Evolutionary conservation across 23 tunicate genomes (phyloP).

Genomic region (Phallusia fumigata): DNA sequence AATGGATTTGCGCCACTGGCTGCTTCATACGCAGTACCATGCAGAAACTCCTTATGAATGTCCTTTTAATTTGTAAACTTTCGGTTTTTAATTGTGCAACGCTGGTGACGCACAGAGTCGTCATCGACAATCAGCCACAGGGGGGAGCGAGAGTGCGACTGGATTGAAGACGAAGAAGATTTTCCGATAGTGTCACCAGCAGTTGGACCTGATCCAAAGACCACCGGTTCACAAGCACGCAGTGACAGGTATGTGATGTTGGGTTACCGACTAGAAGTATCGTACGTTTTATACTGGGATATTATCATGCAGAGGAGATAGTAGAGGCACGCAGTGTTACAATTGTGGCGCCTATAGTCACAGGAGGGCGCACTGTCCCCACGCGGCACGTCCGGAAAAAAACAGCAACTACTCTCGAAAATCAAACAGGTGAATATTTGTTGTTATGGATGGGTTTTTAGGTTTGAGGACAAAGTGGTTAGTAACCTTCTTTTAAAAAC

Average conservation of each 20-base stretch:
- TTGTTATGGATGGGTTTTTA: no score
- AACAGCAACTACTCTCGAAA: not conserved
- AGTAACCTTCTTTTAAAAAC: no score
- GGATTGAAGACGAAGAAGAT: not conserved
- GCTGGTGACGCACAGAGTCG: not conserved
- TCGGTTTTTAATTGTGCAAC: not conserved
- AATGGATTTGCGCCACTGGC: no score
- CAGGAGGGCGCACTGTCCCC: not conserved
- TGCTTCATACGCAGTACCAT: no score
- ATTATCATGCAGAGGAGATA: not conserved
- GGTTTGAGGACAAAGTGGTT: no score
- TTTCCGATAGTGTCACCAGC: not conserved
- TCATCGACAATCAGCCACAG: not conserved
- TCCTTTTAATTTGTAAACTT: no score
- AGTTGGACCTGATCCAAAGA: not conserved
- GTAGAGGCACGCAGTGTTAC: not conserved
- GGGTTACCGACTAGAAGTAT: no score
- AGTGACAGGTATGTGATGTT: not conserved
- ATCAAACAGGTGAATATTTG: not conserved
- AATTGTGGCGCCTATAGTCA: not conserved
- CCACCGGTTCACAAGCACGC: not conserved
- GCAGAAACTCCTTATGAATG: no score
- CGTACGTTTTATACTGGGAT: no score
- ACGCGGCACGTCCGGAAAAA: not conserved
- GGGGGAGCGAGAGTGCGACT: constrained; percentile 13